Base-by-base conservation (phyloP, 1,140 invertebrate species). In the Pectinophora gossypiella region DNA sequence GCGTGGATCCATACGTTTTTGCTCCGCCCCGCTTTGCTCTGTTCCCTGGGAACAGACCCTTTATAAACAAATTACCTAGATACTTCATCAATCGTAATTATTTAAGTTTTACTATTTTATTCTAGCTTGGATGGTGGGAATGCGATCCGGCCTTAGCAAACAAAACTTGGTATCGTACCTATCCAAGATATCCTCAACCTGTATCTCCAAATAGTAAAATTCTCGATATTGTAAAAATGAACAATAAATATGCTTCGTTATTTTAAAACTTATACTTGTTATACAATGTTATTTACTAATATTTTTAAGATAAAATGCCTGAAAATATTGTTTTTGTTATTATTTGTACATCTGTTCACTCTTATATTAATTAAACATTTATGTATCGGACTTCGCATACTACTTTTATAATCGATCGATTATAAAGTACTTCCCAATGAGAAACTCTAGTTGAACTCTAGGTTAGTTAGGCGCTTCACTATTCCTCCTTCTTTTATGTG, bases 211-310 rank as follows among this genome's bases (percentile, higher is more conserved):
- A 80, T 61, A 61, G 73, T 3, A 64, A 72, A 23, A 75, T 83
- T 48, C 51, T 82, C n/a, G 82, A 85, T 44, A 58, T 63, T 61
- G 82, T 72, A 20, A 64, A 73, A 42, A 82, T 76, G 59, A 85
- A 83, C 57, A 80, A 83, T 59, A 85, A 85, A 80, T 85, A 82
- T 54, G 79, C 82, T 27, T 72, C 76, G 7, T 48, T 85, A 16
- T 85, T 81, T 61, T 85, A 71, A 66, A 48, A n/a, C 3, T 27
- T 27, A 6, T 27, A 27, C 12, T 27, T 12, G 12, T 27, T 27
- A 27, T 12, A 5, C 23, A 27, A 5, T 27, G 5, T 27, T 6
- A 27, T 27, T 27, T 27, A 27, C 12, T 27, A 6, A 27, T 5
- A 27, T 27, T 6, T 27, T 27, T 27, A 27, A 27, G 23, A 27